phyloP scores from a whole-genome alignment of 1,140 invertebrate genomes.

The Pentalonia nigronervosa region DNA sequence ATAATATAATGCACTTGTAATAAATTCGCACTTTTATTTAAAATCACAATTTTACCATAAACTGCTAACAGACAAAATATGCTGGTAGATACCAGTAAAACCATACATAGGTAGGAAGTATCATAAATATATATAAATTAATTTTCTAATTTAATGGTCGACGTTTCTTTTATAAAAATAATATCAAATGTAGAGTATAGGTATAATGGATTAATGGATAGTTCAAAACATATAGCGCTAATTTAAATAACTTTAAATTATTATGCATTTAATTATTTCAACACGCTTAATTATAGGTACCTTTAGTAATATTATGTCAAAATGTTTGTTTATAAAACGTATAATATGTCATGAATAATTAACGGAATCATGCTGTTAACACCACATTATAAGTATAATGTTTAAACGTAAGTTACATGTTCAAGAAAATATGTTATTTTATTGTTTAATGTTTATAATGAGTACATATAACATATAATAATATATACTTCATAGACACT shows the following conservation, averaged over 20 bases:
- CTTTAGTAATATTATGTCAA: not conserved
- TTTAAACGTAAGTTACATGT: not conserved
- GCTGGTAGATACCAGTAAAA: too few species aligned
- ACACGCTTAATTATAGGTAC: not conserved
- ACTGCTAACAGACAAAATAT: not conserved
- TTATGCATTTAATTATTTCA: not conserved
- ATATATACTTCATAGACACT: not conserved
- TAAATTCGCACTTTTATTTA: not conserved
- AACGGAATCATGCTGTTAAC: not conserved
- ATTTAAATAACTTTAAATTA: not conserved
- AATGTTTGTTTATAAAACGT: not conserved
- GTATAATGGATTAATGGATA: too few species aligned
- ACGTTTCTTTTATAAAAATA: not conserved
- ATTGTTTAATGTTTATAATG: not conserved
- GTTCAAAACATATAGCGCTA: not conserved
- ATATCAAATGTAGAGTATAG: not conserved
- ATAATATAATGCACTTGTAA: too few species aligned
- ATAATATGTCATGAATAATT: not conserved
- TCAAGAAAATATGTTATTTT: not conserved
- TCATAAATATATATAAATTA: too few species aligned
- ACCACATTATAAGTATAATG: not conserved
- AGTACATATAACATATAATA: not conserved
- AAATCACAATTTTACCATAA: not conserved
- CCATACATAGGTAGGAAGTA: too few species aligned
- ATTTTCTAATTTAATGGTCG: not conserved